phyloP scores from a whole-genome alignment of 1,140 invertebrate genomes.

The Lanistes nyassanus region DNA sequence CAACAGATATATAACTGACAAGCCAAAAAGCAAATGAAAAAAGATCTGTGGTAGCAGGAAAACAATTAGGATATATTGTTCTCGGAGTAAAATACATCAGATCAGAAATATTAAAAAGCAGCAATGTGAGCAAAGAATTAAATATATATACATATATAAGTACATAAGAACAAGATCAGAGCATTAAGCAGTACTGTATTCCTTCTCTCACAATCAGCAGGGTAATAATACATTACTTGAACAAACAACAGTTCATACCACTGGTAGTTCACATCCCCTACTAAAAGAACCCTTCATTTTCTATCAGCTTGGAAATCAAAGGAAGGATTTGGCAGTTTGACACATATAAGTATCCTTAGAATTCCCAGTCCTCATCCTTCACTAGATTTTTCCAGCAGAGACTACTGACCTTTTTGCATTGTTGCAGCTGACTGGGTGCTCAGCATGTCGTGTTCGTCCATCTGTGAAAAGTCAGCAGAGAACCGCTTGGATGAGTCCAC shows the following conservation, averaged over 20 bases:
- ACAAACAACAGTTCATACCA: too few relatives aligned
- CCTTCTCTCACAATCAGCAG: too few relatives aligned
- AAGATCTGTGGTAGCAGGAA: too few relatives aligned
- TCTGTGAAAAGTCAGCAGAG: slow-evolving; percentile 47
- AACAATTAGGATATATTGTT: background rate
- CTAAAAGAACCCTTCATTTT: background rate
- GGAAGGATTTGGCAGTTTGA: background rate
- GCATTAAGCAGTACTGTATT: too few relatives aligned
- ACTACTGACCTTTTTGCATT: slow-evolving; percentile 24
- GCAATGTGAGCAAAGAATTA: too few relatives aligned
- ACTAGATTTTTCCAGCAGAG: background rate
- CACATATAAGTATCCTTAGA: background rate
- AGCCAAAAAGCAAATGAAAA: background rate
- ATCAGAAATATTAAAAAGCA: background rate
- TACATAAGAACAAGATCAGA: too few relatives aligned
- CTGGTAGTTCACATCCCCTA: too few relatives aligned
- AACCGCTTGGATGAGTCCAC: slow-evolving; percentile 47
- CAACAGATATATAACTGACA: background rate
- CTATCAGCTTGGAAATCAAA: background rate
- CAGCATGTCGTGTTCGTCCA: slow-evolving; percentile 71
- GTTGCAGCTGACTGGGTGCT: slow-evolving; percentile 5
- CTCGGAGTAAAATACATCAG: background rate
- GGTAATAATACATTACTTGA: too few relatives aligned
- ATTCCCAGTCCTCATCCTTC: background rate
- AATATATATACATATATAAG: too few relatives aligned